Percentiles rank a stretch among this genome's conserved stretches.
Conservation (phyloP, 1,140 invertebrate genomes). For the Cepaea nemoralis region DNA sequence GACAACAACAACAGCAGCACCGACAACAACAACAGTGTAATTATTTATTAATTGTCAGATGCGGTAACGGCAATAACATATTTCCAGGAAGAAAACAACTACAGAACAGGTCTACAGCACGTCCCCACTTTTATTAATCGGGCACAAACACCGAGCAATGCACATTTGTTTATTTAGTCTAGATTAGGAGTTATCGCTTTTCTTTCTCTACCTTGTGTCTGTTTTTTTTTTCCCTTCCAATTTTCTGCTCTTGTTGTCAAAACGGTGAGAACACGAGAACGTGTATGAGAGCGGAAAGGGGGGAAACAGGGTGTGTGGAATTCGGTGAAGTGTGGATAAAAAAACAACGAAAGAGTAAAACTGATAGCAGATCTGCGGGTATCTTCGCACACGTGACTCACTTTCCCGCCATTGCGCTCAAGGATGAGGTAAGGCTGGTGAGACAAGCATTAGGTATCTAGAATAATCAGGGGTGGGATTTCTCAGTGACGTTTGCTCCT, state of each 20-base stretch:
- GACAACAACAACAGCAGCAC: no score
- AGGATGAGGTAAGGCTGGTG: neutral
- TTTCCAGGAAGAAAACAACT: neutral
- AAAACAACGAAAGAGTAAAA: neutral
- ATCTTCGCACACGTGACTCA: neutral
- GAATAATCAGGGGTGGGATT: neutral
- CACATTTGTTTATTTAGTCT: neutral
- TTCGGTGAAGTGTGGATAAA: neutral
- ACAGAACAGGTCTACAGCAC: neutral
- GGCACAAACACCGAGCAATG: neutral
- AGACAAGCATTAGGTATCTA: neutral
- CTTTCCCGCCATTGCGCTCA: neutral
- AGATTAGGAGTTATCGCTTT: neutral
- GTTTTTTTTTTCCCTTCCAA: neutral
- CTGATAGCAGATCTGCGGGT: neutral
- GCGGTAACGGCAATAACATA: neutral
- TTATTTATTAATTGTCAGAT: neutral
- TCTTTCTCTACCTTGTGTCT: no score
- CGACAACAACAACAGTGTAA: no score
- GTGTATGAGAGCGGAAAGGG: no score
- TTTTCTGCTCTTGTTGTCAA: no score
- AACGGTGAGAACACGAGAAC: no score
- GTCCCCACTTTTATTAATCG: neutral
- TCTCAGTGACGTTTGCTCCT: neutral
- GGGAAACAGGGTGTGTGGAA: neutral